Percentiles rank a stretch among this genome's conserved stretches.
Evolutionary conservation across 2,113 vertebrate species (phyloP).

Genomic region (Ardeotis arabs): DNA sequence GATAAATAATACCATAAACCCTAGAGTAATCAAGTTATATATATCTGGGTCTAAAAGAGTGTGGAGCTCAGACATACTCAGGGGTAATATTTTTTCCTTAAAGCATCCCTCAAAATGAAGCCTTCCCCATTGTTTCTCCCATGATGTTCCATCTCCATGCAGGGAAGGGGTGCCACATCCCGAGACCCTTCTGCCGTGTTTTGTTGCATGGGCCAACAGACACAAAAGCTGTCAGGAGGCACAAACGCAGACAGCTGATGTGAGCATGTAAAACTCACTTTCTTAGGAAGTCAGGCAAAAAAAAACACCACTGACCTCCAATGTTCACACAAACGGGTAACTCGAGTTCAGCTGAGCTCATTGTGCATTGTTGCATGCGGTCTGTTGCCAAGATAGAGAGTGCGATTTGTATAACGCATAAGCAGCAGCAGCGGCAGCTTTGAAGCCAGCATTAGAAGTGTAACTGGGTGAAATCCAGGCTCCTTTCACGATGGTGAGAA

Average conservation of each 20-base stretch:
- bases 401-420: neutral
- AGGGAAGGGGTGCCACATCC: neutral
- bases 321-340: neutral
- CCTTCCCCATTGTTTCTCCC: neutral
- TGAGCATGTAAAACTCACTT: neutral
- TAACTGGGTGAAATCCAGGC: neutral
- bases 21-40: neutral
- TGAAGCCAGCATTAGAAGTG: neutral
- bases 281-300: neutral
- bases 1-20: neutral
- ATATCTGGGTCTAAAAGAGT: neutral
- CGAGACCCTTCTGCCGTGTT: neutral
- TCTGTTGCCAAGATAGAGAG: neutral
- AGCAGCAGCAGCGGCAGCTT: neutral
- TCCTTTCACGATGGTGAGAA: neutral
- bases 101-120: neutral
- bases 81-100: neutral
- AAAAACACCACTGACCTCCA: neutral
- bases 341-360: neutral
- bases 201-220: neutral
- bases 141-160: accelerated
- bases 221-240: neutral
- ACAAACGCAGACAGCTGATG: neutral
- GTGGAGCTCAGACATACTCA: neutral
- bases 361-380: neutral